These are phyloP conservation scores for Sorex maritimensis DNA, from an alignment of 2,797 vertebrate genomes.

Conservation along the genomic window DNA sequence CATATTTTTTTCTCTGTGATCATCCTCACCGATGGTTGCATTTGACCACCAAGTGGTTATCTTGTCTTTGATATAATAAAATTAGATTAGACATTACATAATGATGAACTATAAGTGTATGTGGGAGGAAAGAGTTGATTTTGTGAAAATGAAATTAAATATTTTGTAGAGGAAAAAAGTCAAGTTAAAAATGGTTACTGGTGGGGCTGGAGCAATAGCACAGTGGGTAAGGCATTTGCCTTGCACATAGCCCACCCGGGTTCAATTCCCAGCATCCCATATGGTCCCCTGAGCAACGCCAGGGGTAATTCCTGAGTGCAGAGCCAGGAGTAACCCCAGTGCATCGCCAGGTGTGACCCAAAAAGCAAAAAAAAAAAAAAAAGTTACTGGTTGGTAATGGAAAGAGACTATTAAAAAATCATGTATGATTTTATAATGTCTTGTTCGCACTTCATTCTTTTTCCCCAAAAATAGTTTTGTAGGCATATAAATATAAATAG, in stretches of 20 bases:
- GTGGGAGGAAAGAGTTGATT: not conserved
- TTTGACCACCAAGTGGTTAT: conserved; percentile 17
- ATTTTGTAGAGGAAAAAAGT: conserved; percentile 36
- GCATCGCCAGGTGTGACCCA: no score
- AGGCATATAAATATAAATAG: no score
- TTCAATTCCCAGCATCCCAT: no score
- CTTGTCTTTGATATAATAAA: conserved; percentile 41
- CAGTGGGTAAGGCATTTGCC: no score
- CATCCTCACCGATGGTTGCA: not conserved
- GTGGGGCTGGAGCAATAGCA: not conserved
- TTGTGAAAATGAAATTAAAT: conserved; percentile 53
- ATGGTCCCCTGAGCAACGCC: no score
- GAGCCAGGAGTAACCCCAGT: no score
- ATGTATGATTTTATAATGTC: not conserved
- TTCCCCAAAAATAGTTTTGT: no score
- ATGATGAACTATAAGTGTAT: not conserved
- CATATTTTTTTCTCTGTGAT: no score
- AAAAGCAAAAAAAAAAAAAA: no score
- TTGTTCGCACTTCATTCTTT: not conserved
- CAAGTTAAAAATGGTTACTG: not conserved
- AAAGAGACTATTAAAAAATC: not conserved
- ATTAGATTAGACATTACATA: conserved; percentile 17
- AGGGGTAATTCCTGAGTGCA: no score
- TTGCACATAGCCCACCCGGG: no score
- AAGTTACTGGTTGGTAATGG: not conserved